These are phyloP conservation scores for Cinara cedri DNA, from an alignment of 2,888 invertebrate genomes.

Conservation along the genomic window DNA sequence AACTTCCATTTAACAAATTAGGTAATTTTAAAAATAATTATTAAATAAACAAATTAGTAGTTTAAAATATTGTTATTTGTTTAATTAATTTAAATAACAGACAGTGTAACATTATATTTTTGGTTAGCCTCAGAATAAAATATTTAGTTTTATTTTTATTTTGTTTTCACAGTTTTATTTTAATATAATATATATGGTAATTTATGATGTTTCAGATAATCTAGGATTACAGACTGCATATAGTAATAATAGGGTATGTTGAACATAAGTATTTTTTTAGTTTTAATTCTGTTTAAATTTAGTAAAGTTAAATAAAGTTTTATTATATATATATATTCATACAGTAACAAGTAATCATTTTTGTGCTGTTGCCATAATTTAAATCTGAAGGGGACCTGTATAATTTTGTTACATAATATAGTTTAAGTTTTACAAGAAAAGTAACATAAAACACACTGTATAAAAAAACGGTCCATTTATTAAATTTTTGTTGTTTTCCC, in stretches of 20 bases:
- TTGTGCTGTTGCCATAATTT: no score
- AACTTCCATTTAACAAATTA: not conserved
- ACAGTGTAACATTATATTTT: not conserved
- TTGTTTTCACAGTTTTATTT: not conserved
- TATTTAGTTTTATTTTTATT: not conserved
- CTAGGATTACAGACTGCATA: constrained; percentile 49
- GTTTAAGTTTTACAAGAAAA: no score
- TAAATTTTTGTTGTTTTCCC: no score
- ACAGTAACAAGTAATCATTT: no score
- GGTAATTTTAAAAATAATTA: not conserved
- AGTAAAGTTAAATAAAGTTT: not conserved
- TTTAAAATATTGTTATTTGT: not conserved
- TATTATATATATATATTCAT: no score
- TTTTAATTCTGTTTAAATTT: not conserved
- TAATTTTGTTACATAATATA: no score
- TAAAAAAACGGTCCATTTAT: no score
- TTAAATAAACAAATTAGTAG: not conserved
- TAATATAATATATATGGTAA: not conserved
- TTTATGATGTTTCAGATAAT: constrained; percentile 49
- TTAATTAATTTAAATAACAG: not conserved
- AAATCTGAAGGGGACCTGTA: no score
- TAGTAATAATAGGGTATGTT: constrained; percentile 49
- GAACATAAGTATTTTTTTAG: constrained; percentile 10
- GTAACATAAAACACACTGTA: no score
- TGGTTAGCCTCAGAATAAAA: not conserved